A percentile compares a stretch with the other conserved stretches of the same genome.
Evolutionary conservation across 2,797 vertebrate species (phyloP).

Genomic region (Hyperoplus immaculatus): DNA sequence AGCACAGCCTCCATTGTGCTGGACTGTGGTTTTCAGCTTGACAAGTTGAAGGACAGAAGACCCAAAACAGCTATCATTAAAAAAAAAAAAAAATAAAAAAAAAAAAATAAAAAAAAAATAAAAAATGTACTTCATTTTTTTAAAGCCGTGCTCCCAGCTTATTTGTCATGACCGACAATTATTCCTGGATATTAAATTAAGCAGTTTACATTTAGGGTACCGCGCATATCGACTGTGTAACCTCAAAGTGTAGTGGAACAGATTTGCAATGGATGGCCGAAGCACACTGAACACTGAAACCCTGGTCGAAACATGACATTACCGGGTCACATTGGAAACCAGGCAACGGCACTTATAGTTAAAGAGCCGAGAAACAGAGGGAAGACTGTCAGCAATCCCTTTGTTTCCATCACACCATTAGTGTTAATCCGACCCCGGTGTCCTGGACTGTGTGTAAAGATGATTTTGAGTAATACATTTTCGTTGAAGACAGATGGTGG

Average conservation of each 20-base stretch:
- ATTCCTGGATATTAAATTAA: constrained; percentile 80
- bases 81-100: neutral
- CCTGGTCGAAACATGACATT: constrained; percentile 69
- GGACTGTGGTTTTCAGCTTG: constrained; percentile 56
- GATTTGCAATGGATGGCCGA: constrained; percentile 46
- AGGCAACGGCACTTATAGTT: constrained; percentile 50
- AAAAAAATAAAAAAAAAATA: constrained; percentile 5
- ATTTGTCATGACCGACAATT: constrained; percentile 76
- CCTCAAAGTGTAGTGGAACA: constrained; percentile 62
- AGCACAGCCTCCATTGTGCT: constrained; percentile 51
- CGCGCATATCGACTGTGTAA: constrained; percentile 65
- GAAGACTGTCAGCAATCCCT: constrained; percentile 58
- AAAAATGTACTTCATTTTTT: constrained; percentile 36
- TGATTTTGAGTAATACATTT: constrained; percentile 62
- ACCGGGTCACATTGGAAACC: constrained; percentile 71
- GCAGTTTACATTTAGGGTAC: constrained; percentile 75
- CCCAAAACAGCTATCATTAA: constrained; percentile 71
- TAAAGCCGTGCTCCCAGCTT: constrained; percentile 50
- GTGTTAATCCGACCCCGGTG: constrained; percentile 59
- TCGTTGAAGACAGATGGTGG: constrained; percentile 62
- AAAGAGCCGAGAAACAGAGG: constrained; percentile 53
- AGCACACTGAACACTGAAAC: constrained; percentile 43
- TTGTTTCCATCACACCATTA: constrained; percentile 68
- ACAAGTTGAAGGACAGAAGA: constrained; percentile 64
- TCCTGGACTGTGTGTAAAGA: constrained; percentile 53